Percentiles rank a stretch among this genome's conserved stretches.
These are phyloP conservation scores for Trilocha varians DNA, from an alignment of 2,888 invertebrate species.

Conservation along the genomic window DNA sequence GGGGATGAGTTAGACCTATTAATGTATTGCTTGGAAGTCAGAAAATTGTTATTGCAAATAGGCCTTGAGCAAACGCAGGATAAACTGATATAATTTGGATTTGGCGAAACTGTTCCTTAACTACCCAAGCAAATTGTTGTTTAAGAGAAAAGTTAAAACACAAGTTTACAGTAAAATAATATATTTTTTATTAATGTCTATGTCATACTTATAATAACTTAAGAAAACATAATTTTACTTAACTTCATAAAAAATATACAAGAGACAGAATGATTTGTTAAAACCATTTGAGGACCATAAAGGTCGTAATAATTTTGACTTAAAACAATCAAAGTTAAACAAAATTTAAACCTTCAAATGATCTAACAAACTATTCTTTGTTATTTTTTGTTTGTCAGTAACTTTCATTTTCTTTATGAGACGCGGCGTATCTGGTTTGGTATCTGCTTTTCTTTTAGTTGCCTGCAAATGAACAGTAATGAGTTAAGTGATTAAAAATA, in stretches of 20 bases:
- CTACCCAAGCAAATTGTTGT: too few relatives aligned
- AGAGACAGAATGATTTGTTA: conserved; percentile 1
- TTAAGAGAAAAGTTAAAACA: too few relatives aligned
- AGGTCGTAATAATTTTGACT: too few relatives aligned
- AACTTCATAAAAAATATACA: neutral
- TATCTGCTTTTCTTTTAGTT: conserved; percentile 64
- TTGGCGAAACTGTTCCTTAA: too few relatives aligned
- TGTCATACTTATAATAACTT: neutral
- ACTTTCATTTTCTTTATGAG: conserved; percentile 65
- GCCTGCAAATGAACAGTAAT: conserved; percentile 40
- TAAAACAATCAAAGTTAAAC: too few relatives aligned
- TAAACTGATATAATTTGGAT: too few relatives aligned
- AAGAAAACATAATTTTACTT: conserved; percentile 11
- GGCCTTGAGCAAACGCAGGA: too few relatives aligned
- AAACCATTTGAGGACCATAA: neutral
- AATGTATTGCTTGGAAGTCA: too few relatives aligned
- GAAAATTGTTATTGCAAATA: too few relatives aligned
- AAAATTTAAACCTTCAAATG: conserved; percentile 28
- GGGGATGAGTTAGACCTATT: too few relatives aligned
- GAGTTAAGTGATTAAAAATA: conserved; percentile 5
- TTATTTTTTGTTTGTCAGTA: conserved; percentile 35
- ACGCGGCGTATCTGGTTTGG: conserved; percentile 48
- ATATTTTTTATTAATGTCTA: too few relatives aligned
- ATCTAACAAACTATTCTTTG: conserved; percentile 51
- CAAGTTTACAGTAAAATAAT: neutral